Conservation (phyloP, 23 tunicate genomes). For the Phallusia fumigata region DNA sequence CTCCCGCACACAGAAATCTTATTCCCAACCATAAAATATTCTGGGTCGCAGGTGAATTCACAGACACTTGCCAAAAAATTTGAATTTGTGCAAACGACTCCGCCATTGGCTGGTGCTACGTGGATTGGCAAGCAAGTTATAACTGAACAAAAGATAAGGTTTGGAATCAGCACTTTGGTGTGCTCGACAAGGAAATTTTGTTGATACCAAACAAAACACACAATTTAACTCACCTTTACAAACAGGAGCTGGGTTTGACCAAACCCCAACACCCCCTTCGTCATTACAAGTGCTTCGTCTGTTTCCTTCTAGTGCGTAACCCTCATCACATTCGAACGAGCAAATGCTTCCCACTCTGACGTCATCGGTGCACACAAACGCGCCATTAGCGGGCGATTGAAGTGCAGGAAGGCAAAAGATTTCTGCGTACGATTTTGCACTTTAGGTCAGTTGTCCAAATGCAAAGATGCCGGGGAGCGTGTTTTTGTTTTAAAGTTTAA, state of each 20-base stretch:
- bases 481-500: too few species aligned
- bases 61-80: constrained; percentile 22
- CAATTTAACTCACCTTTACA: not conserved
- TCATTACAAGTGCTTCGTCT: not conserved
- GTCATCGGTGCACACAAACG: constrained; percentile 15
- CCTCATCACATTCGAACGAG: constrained; percentile 7
- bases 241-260: constrained; percentile 11
- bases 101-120: constrained; percentile 19
- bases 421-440: not conserved
- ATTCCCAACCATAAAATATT: constrained; percentile 15
- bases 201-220: not conserved
- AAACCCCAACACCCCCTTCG: not conserved
- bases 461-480: too few species aligned
- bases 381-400: constrained; percentile 10
- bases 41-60: constrained; percentile 17
- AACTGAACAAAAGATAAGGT: not conserved
- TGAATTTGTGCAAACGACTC: constrained; percentile 18
- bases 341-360: constrained; percentile 34
- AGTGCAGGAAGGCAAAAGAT: not conserved
- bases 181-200: not conserved
- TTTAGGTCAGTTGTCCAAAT: too few species aligned
- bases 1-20: constrained; percentile 6
- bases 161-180: not conserved
- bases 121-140: constrained; percentile 14
- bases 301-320: constrained; percentile 12